Evolutionary conservation across 2,888 invertebrate species (phyloP).

Genomic region (Lamellibrachia satsuma): DNA sequence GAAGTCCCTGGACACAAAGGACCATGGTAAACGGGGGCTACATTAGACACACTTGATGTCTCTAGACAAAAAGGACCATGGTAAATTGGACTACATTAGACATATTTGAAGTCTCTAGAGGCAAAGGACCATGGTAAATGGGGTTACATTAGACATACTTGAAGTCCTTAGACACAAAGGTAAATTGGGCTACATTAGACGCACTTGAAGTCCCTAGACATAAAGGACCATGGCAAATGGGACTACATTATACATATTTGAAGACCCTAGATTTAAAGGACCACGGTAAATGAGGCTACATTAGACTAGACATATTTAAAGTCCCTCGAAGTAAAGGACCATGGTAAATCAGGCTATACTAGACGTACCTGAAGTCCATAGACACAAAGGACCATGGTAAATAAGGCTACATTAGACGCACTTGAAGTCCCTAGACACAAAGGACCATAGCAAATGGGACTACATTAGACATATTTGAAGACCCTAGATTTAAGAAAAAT

Average conservation of each 20-base stretch:
- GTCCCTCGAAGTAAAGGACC: conserved; percentile 74
- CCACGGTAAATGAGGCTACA: no score
- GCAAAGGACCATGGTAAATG: neutral
- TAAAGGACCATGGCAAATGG: conserved; percentile 74
- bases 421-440: conserved; percentile 61
- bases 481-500: conserved; percentile 66
- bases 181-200: no score
- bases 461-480: no score
- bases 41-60: neutral
- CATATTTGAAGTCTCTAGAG: conserved; percentile 76
- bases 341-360: neutral
- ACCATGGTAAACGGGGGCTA: no score
- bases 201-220: no score
- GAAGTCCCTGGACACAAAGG: no score
- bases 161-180: conserved; percentile 91
- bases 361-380: conserved; percentile 79
- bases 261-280: no score
- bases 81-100: neutral
- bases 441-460: conserved; percentile 71
- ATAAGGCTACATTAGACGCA: no score
- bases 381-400: conserved; percentile 76
- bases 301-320: no score
- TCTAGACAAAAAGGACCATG: neutral
- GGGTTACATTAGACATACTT: conserved; percentile 63
- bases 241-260: no score